Base-by-base conservation (phyloP, 2,888 invertebrate species). In the Drosophila kokeensis region DNA sequence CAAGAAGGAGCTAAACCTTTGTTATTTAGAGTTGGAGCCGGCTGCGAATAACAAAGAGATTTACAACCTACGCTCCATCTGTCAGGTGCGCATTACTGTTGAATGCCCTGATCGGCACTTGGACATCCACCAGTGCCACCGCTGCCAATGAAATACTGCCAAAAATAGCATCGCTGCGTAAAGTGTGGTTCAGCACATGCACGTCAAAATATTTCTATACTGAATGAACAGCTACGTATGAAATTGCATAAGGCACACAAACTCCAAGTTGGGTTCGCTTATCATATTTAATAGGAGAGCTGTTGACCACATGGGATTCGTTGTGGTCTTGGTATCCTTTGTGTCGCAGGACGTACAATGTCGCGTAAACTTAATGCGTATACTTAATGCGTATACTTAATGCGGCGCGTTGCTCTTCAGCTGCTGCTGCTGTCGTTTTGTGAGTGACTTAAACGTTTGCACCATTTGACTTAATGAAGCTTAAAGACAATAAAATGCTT, bases 401-500 rank as follows among this genome's bases (percentile, higher is more conserved):
- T 78, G 78, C 75, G 78, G 18, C 34, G 64, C 62, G 62, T 72
- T 68, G 62, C 71, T 61, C 67, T 77, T 74, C 38, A 38, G 27
- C 50, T 30, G 49, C 36, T 30, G 55, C 6, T 49, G 70, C 42
- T 57, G 40, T 40, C 21, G 40, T 45, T 69, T 61, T 67, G 50
- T 48, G 69, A 68, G 68, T 69, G 68, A 71, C 80, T 70, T 77
- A 84, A 84, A 77, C 84, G 83, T 76, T 87, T 76, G 78, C 85
- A 63, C 73, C 85, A 87, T 85, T 86, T 86, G 86, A 87, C 86
- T 87, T 87, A 87, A 87, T 86, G 85, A 87, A 86, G 86, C 87
- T 87, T 83, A 83, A 87, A 85, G 87, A 82, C 85, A 85, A 85
- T 87, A 83, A 86, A 86, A 87, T 85, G 85, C 87, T 85, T 81